These are phyloP conservation scores for Anolis carolinensis DNA, from an alignment of 2,113 vertebrate species.

Conservation along the genomic window DNA sequence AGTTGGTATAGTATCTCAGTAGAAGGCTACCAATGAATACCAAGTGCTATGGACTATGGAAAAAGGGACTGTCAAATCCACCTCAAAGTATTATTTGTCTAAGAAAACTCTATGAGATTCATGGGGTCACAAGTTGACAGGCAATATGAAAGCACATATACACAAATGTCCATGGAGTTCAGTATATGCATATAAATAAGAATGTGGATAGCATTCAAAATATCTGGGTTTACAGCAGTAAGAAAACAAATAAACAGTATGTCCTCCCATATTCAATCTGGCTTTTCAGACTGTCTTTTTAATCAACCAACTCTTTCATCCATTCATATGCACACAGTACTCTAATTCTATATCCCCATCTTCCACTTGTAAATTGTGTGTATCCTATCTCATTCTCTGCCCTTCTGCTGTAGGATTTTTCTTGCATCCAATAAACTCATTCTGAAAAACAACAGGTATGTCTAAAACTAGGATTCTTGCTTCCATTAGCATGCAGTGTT, in stretches of 20 bases:
- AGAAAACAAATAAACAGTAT: background rate
- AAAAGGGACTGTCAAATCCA: too few relatives aligned
- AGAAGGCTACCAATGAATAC: too few relatives aligned
- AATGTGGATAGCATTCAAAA: background rate
- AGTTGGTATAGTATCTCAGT: too few relatives aligned
- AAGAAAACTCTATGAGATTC: too few relatives aligned
- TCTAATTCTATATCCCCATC: slow-evolving; percentile 26
- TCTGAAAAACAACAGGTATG: slow-evolving; percentile 29
- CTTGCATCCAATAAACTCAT: background rate
- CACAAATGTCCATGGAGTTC: background rate
- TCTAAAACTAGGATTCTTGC: slow-evolving; percentile 20
- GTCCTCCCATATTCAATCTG: background rate
- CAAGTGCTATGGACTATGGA: too few relatives aligned
- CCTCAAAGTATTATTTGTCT: too few relatives aligned
- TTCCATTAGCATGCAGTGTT: background rate
- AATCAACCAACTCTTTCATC: slow-evolving; percentile 18
- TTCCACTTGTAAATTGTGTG: slow-evolving; percentile 44
- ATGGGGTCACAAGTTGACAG: background rate
- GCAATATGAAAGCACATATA: background rate
- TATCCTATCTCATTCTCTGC: slow-evolving; percentile 30
- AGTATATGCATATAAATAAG: background rate
- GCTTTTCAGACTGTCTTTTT: background rate
- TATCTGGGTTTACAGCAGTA: background rate
- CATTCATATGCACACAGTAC: slow-evolving; percentile 26
- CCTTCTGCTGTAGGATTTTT: background rate